Base-by-base conservation (phyloP, 1,140 invertebrate species). In the Aphidius ervi region DNA sequence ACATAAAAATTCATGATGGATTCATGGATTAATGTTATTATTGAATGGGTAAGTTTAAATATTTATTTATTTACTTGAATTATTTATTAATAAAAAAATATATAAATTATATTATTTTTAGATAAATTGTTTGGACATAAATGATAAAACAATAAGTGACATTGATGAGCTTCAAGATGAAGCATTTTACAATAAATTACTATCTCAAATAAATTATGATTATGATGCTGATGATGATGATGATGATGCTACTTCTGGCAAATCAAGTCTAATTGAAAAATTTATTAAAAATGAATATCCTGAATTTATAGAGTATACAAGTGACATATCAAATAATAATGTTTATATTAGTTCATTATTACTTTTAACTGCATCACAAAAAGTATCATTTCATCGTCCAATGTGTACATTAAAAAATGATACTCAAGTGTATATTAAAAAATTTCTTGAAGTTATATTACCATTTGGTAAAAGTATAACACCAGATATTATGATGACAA, bases 371-470 rank as follows among this genome's bases (percentile, higher is more conserved):
- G 64, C 69, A 40, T 74, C 74, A n/a, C 76, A 77, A 57, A 69
- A 71, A 23, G 62, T 69, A 16, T 47, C 59, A 42, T 75, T 77
- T 63, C 69, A 80, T 56, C 66, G 69, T 56, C 68, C 73, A 6
- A 78, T 80, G 74, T 75, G 73, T 48, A 74, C 70, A 40, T 49
- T 79, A 4, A 59, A 66, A 5, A 63, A 73, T 20, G 74, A 79
- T 42, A 72, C 69, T 0, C 77, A 80, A 65, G 52, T 77, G 6
- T 71, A 70, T 58, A 74, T 80, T 55, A 80, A 79, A 71, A 54
- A 66, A n/a, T 78, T 79, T 59, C 63, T 79, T 3, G 77, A 79
- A 64, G 65, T 63, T 3, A 39, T 74, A 5, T 66, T 79, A 9
- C 70, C 73, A 3, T 65, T 71, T 50, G 73, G 72, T n/a, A 71